Evolutionary conservation across 1,140 invertebrate genomes (phyloP), one percentile per base, ranked within the genome.

Genomic region (Aphidius gifuensis): DNA sequence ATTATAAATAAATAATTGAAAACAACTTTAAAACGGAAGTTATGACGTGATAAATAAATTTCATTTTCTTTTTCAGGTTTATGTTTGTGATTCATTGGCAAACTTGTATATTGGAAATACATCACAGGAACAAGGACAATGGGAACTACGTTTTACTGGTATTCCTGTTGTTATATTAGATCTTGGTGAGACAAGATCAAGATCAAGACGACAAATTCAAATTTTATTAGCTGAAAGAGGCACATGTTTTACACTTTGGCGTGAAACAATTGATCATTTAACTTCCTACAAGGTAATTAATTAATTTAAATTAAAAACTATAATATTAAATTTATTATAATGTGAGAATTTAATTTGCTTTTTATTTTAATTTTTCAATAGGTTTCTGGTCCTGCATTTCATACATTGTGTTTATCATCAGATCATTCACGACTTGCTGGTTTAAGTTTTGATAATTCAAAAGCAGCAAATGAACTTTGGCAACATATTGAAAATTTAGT

Each of bases 171-270:
- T 94, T 1, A 79, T 94, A 0, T 81, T 94, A 50, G 91, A 94
- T 77, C 85, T 85, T 6, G 92, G 90, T 1, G 87, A 88, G 65
- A 87, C 89, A 1, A 78, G 85, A 59, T 88, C 90, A 6, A 77
- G 91, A 49, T 83, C 86, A 50, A 87, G 90, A 69, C 80, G 91
- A 38, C 85, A 86, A 39, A 87, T 94, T 5, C 87, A 90, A 11
- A 85, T 94, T 32, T 82, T 92, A 3, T 72, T 94, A 16, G 91
- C 92, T 1, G 92, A 94, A 77, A 84, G 90, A 53, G 92, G 92
- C 4, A 91, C 91, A 3, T 91, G 91, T 51, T 93, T 94, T 74
- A 87, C 88, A 39, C 76, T 94, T n/a, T 94, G 92, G 92, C 84
- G 84, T 58, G 92, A 94, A 75, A 86, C 86, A n/a, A 90, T 94